phyloP scores from a whole-genome alignment of 2,888 invertebrate genomes.

The Drosophila falleni region DNA sequence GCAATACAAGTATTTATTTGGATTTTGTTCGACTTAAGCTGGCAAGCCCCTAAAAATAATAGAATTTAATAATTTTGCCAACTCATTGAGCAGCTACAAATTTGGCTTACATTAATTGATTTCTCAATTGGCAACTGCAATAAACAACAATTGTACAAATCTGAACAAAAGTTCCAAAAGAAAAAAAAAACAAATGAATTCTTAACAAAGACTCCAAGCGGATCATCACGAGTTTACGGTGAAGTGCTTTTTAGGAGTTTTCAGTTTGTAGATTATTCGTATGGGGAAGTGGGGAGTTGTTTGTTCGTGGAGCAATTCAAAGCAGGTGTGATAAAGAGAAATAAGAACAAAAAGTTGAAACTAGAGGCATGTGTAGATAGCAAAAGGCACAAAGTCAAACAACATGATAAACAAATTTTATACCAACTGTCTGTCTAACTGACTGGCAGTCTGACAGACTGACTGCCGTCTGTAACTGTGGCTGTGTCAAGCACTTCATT shows the following conservation, averaged over 20 bases:
- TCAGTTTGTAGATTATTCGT: background rate
- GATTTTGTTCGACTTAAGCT: conserved; percentile 18
- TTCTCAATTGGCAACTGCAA: conserved; percentile 41
- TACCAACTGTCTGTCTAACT: conserved; percentile 40
- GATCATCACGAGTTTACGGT: conserved; percentile 38
- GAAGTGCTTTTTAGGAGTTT: conserved; percentile 35
- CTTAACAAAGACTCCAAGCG: conserved; percentile 11
- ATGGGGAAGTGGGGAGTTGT: conserved; percentile 15
- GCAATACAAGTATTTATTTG: conserved; percentile 38
- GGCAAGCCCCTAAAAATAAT: conserved; percentile 49
- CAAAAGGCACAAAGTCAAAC: conserved; percentile 74
- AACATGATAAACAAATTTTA: conserved; percentile 72
- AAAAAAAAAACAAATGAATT: conserved; percentile 3
- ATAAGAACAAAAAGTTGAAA: conserved; percentile 38
- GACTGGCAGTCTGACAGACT: conserved; percentile 40
- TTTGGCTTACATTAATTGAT: conserved; percentile 53
- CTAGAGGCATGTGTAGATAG: conserved; percentile 55
- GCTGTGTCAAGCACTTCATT: conserved; percentile 48
- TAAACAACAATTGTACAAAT: conserved; percentile 26
- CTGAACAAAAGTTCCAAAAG: conserved; percentile 3
- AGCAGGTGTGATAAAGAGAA: conserved; percentile 71
- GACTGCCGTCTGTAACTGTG: conserved; percentile 30
- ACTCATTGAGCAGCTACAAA: conserved; percentile 42
- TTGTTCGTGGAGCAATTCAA: conserved; percentile 46
- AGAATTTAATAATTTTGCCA: conserved; percentile 31